phyloP scores from a whole-genome alignment of 1,140 invertebrate genomes.

The Lucilia cuprina region DNA sequence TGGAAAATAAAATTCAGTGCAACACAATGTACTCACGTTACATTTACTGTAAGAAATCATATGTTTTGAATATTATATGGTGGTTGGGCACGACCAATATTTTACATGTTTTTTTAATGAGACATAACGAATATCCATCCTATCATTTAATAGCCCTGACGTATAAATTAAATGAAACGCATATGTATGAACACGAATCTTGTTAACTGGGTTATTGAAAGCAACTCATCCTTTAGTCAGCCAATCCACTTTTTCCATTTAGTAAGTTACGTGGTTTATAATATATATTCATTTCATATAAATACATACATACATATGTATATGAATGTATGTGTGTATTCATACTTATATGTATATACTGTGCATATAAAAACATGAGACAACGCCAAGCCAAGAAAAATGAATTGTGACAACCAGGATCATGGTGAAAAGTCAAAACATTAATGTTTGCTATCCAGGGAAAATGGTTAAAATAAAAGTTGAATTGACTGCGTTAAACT shows the following conservation, averaged over 20 bases:
- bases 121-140: too few species aligned
- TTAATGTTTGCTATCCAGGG: conserved; percentile 24
- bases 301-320: background rate
- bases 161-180: too few species aligned
- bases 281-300: conserved; percentile 6
- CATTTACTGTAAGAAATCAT: too few species aligned
- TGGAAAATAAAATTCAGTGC: too few species aligned
- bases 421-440: conserved; percentile 10
- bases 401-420: conserved; percentile 28
- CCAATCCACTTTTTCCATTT: conserved; percentile 9
- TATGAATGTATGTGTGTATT: too few species aligned
- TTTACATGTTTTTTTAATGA: too few species aligned
- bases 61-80: too few species aligned
- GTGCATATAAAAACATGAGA: background rate
- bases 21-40: too few species aligned
- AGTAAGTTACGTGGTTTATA: conserved; percentile 23
- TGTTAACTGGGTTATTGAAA: background rate
- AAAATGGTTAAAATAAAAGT: conserved; percentile 13
- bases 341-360: background rate
- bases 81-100: too few species aligned
- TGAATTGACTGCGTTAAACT: conserved; percentile 9
- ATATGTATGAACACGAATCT: too few species aligned
- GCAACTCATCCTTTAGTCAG: background rate
- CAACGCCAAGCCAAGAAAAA: background rate
- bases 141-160: too few species aligned